Percentiles rank a stretch among this genome's conserved stretches.
Evolutionary conservation across 2,797 vertebrate species (phyloP).

Genomic region (Philypnodon macrostomus): DNA sequence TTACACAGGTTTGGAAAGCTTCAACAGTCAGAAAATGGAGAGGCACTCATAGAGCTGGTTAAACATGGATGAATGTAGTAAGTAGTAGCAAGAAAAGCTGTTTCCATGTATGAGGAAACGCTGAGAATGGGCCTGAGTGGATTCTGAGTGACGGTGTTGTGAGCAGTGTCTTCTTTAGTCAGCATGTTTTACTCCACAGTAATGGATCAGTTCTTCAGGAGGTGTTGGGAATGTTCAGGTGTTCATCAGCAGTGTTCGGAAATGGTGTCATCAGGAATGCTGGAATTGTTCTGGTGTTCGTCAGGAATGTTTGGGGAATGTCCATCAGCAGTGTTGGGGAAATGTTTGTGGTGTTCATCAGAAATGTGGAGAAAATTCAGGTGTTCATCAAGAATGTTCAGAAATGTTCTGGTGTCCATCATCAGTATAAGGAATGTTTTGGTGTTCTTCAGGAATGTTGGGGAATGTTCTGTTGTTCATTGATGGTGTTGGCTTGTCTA

Average conservation of each 20-base stretch:
- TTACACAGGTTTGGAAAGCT: conserved; percentile 85
- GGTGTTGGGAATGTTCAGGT: background rate
- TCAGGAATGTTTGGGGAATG: background rate
- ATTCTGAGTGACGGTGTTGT: conserved; percentile 73
- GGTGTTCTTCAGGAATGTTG: background rate
- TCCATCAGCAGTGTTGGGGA: background rate
- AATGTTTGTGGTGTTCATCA: no score
- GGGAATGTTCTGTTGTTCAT: background rate
- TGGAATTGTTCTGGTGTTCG: no score
- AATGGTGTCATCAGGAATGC: background rate
- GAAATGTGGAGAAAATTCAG: background rate
- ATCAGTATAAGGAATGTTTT: no score
- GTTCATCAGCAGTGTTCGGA: conserved; percentile 1
- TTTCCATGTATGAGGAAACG: conserved; percentile 51
- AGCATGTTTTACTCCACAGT: conserved; percentile 16
- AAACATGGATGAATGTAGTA: conserved; percentile 61
- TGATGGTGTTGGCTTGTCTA: background rate
- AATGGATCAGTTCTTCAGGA: background rate
- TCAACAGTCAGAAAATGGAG: conserved; percentile 40
- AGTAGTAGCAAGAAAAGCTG: conserved; percentile 53
- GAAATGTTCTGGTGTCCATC: background rate
- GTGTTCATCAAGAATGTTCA: background rate
- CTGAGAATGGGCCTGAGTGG: conserved; percentile 67
- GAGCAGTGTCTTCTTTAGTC: conserved; percentile 77
- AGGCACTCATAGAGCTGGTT: conserved; percentile 47